Evolutionary conservation across 2,888 invertebrate species (phyloP), one percentile per base, ranked within the genome.

Genomic region (Plagodis pulveraria): DNA sequence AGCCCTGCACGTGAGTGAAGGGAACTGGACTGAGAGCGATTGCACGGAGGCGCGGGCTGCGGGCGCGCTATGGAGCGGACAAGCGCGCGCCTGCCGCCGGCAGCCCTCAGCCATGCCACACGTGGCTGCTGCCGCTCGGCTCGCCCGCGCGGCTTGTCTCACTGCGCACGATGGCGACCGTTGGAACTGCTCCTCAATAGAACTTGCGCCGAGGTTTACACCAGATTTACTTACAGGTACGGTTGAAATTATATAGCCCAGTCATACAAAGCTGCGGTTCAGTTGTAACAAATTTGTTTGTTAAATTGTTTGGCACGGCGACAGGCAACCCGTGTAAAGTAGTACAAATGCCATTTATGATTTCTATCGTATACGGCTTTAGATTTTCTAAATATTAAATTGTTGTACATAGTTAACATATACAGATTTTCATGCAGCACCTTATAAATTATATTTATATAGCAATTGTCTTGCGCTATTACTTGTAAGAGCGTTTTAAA

Each of bases 141-240:
- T 95, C 58, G 94, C 96, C 6, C 93, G 95, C 51, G 88, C 94
- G 63, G 95, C 96, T 50, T 97, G 97, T 84, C 95, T 95, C 81
- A 87, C 93, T 65, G 93, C 95, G 33, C 96, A 97, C 85, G 91
- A 93, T 34, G 94, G 96, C 72, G 93, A 96, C 64, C 90, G 97
- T 59, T 97, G 97, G 97, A 97, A 97, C 88, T 97, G 97, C 87
- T 96, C 96, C 60, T 95, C 96, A 46, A 93, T 97, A 53, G 93
- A 94, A 44, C 91, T 92, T 32, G 96, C 96, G 0, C 97, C 97
- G 0, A 93, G 93, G 71, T 94, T 95, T 70, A 94, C 95, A n/a
- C 95, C 96, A 6, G 97, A 97, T 83, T 88, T 97, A 66, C 94
- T 96, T 2, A 94, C 95, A 89, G 97, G 97, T 97, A 82, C 32